A percentile compares a stretch with the other conserved stretches of the same genome.
phyloP scores from a whole-genome alignment of 2,888 invertebrate genomes.

The Drosophila paranaensis region DNA sequence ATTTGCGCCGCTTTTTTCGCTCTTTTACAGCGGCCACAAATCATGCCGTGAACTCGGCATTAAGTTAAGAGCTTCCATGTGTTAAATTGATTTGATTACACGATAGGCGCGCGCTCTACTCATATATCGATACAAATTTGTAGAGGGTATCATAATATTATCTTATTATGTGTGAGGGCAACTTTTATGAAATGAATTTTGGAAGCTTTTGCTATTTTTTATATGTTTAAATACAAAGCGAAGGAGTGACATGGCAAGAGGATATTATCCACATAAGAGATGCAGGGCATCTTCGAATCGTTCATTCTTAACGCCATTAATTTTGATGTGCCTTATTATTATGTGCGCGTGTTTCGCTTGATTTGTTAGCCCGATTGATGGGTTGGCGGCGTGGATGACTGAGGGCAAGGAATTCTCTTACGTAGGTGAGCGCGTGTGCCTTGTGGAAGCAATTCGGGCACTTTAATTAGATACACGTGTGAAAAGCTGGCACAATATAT shows the following conservation, averaged over 20 bases:
- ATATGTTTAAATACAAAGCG: too few species aligned
- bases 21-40: constrained; percentile 43
- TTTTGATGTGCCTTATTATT: constrained; percentile 15
- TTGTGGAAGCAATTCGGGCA: constrained; percentile 30
- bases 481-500: constrained; percentile 43
- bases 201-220: too few species aligned
- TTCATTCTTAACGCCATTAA: neutral
- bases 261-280: too few species aligned
- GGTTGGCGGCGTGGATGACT: constrained; percentile 3
- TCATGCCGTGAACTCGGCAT: constrained; percentile 43
- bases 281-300: neutral
- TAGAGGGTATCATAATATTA: neutral
- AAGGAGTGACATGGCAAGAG: too few species aligned
- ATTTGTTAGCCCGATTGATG: constrained; percentile 53
- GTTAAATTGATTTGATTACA: constrained; percentile 59
- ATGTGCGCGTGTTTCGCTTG: constrained; percentile 38
- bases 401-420: constrained; percentile 1
- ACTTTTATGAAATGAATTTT: too few species aligned
- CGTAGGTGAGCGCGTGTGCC: neutral
- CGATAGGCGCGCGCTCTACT: constrained; percentile 14
- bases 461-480: constrained; percentile 55
- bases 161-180: neutral
- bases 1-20: constrained; percentile 20
- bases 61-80: constrained; percentile 20
- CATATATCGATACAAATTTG: constrained; percentile 3